Percentiles rank a stretch among this genome's conserved stretches.
These are phyloP conservation scores for Apamea monoglypha DNA, from an alignment of 2,888 invertebrate genomes.

Conservation along the genomic window DNA sequence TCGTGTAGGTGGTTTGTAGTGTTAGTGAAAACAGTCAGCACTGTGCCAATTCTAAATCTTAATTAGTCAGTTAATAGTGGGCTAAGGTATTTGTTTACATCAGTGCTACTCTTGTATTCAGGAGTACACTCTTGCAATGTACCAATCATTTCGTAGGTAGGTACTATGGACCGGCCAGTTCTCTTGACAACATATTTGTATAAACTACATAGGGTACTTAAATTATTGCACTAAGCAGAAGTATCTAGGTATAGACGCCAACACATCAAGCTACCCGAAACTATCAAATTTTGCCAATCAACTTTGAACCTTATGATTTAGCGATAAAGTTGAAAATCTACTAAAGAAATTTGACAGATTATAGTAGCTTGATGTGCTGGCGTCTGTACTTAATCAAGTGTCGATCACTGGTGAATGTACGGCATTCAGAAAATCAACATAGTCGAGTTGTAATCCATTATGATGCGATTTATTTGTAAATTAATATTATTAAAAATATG, in stretches of 20 bases:
- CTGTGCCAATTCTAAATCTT: not conserved
- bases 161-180: not conserved
- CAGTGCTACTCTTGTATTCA: conserved; percentile 9
- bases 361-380: no score
- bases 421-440: conserved; percentile 12
- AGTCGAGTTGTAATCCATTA: not conserved
- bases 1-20: no score
- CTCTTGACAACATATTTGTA: not conserved
- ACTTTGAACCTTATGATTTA: no score
- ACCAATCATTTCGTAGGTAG: conserved; percentile 20
- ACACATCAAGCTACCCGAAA: no score
- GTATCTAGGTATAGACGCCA: no score
- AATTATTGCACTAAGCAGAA: not conserved
- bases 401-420: not conserved
- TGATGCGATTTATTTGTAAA: not conserved
- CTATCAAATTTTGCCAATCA: no score
- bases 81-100: not conserved
- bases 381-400: conserved; percentile 6
- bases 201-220: not conserved
- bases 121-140: not conserved
- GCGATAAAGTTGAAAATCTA: no score
- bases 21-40: not conserved
- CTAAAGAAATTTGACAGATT: no score
- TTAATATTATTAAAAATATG: no score
- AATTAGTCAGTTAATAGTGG: not conserved